Conservation (phyloP, 2,888 invertebrate genomes). For the Diogma glabrata region DNA sequence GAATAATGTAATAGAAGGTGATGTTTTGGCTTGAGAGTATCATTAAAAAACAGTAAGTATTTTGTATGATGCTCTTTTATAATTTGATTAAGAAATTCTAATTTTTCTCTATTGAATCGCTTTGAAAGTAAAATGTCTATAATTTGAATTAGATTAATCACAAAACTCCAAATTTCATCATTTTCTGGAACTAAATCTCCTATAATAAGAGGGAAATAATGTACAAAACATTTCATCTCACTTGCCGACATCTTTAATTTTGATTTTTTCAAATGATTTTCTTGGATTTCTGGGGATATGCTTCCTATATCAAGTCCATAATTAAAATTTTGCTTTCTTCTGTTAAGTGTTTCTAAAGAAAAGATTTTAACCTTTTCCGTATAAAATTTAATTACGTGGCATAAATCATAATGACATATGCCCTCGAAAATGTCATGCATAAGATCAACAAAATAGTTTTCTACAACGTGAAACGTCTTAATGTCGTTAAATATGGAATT, state of each 20-base stretch:
- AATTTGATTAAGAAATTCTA: background rate
- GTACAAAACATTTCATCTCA: background rate
- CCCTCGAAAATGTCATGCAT: no score
- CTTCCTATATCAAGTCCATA: slow-evolving; percentile 14
- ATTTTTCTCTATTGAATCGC: background rate
- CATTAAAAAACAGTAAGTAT: slow-evolving; percentile 9
- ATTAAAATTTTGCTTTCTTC: background rate
- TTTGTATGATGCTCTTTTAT: slow-evolving; percentile 12
- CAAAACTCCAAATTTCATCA: background rate
- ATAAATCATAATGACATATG: background rate
- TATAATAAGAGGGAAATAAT: background rate
- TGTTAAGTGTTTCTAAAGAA: background rate
- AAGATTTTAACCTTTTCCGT: background rate
- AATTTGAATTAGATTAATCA: background rate
- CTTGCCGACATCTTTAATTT: background rate
- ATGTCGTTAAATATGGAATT: background rate
- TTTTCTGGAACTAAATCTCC: background rate
- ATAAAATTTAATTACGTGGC: background rate
- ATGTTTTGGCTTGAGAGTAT: slow-evolving; percentile 12
- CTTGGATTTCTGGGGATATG: background rate
- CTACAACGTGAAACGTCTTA: background rate
- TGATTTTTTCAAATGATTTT: background rate
- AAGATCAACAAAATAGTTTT: background rate
- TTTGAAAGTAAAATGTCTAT: background rate
- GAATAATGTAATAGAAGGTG: slow-evolving; percentile 13